Conservation (phyloP, 2,797 vertebrate genomes). For the Simalia tracyae region DNA sequence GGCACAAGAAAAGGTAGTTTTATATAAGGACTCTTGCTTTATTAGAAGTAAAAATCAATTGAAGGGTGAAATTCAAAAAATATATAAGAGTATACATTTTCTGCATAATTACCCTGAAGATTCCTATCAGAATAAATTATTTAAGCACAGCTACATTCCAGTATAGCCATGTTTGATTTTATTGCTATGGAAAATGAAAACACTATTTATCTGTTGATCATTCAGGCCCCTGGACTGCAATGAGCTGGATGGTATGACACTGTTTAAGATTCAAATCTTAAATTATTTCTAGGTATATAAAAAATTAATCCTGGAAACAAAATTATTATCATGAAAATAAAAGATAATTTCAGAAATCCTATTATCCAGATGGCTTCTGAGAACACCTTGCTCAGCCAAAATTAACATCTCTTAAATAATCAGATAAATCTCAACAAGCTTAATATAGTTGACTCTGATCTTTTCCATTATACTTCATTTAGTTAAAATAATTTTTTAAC, state of each 20-base stretch:
- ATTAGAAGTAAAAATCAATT: background rate
- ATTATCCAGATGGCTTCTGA: background rate
- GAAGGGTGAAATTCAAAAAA: background rate
- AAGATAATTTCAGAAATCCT: background rate
- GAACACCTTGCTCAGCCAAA: background rate
- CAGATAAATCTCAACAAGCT: background rate
- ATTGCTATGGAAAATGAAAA: background rate
- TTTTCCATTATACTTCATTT: background rate
- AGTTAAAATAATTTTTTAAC: background rate
- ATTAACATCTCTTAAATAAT: background rate
- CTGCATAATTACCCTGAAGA: background rate
- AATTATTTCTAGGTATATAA: background rate
- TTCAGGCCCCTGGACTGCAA: background rate
- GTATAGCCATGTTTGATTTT: background rate
- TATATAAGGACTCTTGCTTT: background rate
- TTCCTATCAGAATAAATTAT: background rate
- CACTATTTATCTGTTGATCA: background rate
- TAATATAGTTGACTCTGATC: background rate
- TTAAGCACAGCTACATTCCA: background rate
- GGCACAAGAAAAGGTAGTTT: background rate
- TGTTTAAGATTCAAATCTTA: background rate
- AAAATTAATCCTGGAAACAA: background rate
- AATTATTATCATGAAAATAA: background rate
- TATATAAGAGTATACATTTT: background rate
- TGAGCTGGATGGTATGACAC: background rate